A percentile compares a stretch with the other conserved stretches of the same genome.
Conservation (phyloP, 2,888 invertebrate genomes). For the Celastrina argiolus region DNA sequence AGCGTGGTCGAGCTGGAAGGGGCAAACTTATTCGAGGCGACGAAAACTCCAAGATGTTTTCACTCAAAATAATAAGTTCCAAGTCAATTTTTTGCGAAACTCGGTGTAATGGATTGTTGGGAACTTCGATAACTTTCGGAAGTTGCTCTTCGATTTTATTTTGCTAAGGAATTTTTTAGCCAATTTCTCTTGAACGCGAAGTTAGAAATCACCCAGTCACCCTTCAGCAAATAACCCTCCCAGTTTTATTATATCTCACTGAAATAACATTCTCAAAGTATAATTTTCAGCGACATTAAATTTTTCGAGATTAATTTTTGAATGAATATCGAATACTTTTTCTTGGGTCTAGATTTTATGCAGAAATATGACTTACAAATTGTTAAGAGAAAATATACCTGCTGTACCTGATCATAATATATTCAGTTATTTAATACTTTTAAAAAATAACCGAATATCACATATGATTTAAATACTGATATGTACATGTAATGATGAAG, state of each 20-base stretch:
- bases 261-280: constrained; percentile 14
- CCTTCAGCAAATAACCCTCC: constrained; percentile 48
- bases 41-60: constrained; percentile 68
- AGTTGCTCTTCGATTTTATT: constrained; percentile 75
- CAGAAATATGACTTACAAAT: not conserved
- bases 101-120: constrained; percentile 77
- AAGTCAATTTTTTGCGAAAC: constrained; percentile 73
- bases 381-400: no score
- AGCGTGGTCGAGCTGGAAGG: constrained; percentile 35
- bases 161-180: constrained; percentile 73
- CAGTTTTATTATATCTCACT: constrained; percentile 25
- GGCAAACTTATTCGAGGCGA: constrained; percentile 56
- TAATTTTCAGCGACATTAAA: constrained; percentile 19
- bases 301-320: constrained; percentile 2
- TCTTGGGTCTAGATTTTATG: not conserved
- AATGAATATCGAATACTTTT: constrained; percentile 14
- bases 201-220: constrained; percentile 70
- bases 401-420: no score
- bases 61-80: constrained; percentile 76
- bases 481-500: no score
- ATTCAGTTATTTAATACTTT: no score
- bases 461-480: no score
- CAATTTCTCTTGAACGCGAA: constrained; percentile 66
- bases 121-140: constrained; percentile 76
- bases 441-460: no score